Percentiles rank a stretch among this genome's conserved stretches.
Evolutionary conservation across 1,140 invertebrate genomes (phyloP).

Genomic region (Pomacea maculata): DNA sequence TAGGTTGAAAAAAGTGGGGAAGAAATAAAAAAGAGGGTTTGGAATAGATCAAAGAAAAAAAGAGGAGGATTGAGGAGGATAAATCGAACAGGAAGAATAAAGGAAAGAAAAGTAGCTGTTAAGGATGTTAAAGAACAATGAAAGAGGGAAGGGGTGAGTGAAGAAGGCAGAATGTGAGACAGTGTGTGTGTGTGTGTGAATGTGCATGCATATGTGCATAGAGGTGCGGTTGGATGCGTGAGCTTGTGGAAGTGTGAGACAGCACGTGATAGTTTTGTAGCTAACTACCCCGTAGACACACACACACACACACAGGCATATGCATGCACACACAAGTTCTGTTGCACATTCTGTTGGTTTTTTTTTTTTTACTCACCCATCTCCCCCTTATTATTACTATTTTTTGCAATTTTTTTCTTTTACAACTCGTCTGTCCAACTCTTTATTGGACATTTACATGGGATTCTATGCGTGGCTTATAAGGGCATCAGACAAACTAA

Average conservation of each 20-base stretch:
- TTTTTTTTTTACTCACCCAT: not conserved
- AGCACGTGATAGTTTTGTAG: not conserved
- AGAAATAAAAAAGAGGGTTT: not conserved
- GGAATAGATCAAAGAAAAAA: not conserved
- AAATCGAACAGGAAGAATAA: too few species aligned
- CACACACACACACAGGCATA: not conserved
- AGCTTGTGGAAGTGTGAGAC: not conserved
- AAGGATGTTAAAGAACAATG: not conserved
- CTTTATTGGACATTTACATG: not conserved
- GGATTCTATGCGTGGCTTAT: not conserved
- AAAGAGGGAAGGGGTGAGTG: not conserved
- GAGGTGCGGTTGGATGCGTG: not conserved
- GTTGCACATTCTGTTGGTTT: not conserved
- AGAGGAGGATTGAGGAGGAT: not conserved
- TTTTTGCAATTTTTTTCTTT: not conserved
- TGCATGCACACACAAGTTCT: not conserved
- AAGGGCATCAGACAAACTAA: not conserved
- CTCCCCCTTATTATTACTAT: too few species aligned
- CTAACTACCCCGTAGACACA: not conserved
- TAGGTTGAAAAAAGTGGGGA: not conserved
- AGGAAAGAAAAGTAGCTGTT: not conserved
- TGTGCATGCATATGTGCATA: not conserved
- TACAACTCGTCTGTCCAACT: not conserved
- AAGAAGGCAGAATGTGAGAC: not conserved
- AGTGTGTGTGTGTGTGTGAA: conserved; percentile 3